These are phyloP conservation scores for Crepidodera aurea DNA, from an alignment of 2,888 invertebrate species.

Conservation along the genomic window DNA sequence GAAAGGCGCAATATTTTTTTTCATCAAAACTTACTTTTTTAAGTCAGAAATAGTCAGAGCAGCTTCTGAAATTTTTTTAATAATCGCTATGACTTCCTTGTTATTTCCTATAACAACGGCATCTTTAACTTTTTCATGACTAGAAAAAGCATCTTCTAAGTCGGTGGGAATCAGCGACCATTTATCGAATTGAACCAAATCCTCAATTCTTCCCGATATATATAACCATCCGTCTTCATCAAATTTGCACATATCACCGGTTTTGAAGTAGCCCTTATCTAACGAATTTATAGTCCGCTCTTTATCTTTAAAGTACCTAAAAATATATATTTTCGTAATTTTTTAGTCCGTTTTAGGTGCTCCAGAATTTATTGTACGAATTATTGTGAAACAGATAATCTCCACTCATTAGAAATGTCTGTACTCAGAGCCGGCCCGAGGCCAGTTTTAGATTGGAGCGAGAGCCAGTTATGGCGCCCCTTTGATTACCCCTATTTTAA, in stretches of 20 bases:
- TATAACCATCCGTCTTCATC: constrained; percentile 53
- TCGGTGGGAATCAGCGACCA: constrained; percentile 43
- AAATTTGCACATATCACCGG: constrained; percentile 53
- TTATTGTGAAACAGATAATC: too few relatives aligned
- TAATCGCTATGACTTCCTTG: constrained; percentile 48
- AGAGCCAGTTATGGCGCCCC: too few relatives aligned
- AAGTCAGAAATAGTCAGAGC: constrained; percentile 43
- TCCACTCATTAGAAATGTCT: too few relatives aligned
- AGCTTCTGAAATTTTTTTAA: constrained; percentile 43
- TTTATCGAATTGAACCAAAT: constrained; percentile 44
- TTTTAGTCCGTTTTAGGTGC: too few relatives aligned
- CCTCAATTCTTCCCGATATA: constrained; percentile 50
- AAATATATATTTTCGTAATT: too few relatives aligned
- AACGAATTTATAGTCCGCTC: constrained; percentile 39
- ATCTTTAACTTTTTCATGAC: constrained; percentile 49
- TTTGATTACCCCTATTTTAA: too few relatives aligned
- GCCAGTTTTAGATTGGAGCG: too few relatives aligned
- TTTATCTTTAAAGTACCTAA: constrained; percentile 52
- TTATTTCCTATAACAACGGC: constrained; percentile 47
- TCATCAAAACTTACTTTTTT: constrained; percentile 42
- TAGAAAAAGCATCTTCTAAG: constrained; percentile 50
- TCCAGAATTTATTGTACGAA: too few relatives aligned
- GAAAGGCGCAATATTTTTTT: too few relatives aligned
- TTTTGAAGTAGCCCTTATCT: constrained; percentile 51
- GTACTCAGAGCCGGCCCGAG: too few relatives aligned